Conservation (phyloP, 2,113 vertebrate genomes). For the Psettodes erumei region DNA sequence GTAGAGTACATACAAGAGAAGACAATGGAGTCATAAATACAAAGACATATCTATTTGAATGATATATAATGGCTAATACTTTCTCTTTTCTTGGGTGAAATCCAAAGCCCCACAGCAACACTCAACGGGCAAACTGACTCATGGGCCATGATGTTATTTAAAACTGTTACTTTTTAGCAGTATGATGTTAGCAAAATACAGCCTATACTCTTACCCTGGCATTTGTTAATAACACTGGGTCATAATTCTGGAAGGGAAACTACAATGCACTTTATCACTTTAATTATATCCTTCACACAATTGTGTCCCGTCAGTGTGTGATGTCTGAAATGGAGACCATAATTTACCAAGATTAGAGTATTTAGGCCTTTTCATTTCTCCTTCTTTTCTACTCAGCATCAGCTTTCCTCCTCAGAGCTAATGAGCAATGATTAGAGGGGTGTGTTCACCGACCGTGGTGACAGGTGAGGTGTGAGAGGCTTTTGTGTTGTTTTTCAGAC, state of each 20-base stretch:
- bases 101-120: not conserved
- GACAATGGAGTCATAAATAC: not conserved
- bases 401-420: slow-evolving; percentile 38
- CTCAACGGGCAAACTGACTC: not conserved
- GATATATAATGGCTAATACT: not conserved
- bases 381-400: slow-evolving; percentile 43
- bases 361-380: slow-evolving; percentile 51
- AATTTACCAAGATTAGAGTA: slow-evolving; percentile 66
- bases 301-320: slow-evolving; percentile 22
- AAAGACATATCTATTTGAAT: not conserved
- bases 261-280: slow-evolving; percentile 18
- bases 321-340: slow-evolving; percentile 58
- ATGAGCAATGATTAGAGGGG: slow-evolving; percentile 50
- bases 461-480: slow-evolving; percentile 43
- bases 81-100: slow-evolving; percentile 8
- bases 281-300: slow-evolving; percentile 50
- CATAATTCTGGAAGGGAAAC: slow-evolving; percentile 18
- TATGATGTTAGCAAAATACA: slow-evolving; percentile 7
- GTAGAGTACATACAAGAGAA: not conserved
- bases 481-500: slow-evolving; percentile 27
- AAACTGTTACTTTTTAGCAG: slow-evolving; percentile 16
- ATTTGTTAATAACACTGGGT: slow-evolving; percentile 18
- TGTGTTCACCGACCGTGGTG: slow-evolving; percentile 37
- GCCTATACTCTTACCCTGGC: slow-evolving; percentile 2
- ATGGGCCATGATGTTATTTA: not conserved